Evolutionary conservation across 2,113 vertebrate species (phyloP), one percentile per base, ranked within the genome.

Genomic region (Siphamia tubifer): DNA sequence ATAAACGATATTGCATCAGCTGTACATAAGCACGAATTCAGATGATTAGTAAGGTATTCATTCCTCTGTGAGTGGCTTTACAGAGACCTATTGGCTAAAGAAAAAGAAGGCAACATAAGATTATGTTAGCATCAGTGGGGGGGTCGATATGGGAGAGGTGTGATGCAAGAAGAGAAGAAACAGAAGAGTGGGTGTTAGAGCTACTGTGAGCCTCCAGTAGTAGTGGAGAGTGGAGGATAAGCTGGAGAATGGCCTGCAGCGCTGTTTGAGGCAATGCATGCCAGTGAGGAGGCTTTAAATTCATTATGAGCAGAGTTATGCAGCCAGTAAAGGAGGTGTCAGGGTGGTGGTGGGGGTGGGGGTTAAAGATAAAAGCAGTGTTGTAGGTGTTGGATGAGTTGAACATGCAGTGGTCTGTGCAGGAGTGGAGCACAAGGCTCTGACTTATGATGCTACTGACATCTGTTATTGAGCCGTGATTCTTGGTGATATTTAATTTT

Each of bases 241-340:
- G 69, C 56, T 23, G 62, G 58, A 74, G 68, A 68, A 85, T 76
- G 53, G 77, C 87, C 82, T 66, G 67, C 57, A 82, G 87, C 79
- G 69, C 45, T 19, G 62, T 76, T 58, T 13, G 5, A 74, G 64
- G 65, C 73, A 68, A 52, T 28, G 72, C 47, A 38, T 2, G 71
- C 15, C 68, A 71, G 64, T 19, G 7, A 64, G 62, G 47, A 43
- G 60, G 31, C 30, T 68, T 77, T 82, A 57, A 83, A 82, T 85
- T 79, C 62, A 70, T 79, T 47, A 81, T 79, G 71, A 88, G 67
- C 42, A 8, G 58, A 6, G 20, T 56, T 32, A 21, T 45, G 32
- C 24, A 52, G 47, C 38, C 40, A 43, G 17, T 10, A 51, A 55
- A 43, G 51, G 34, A 25, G 52, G 45, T 16, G 32, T 10, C 25